Evolutionary conservation across 2,113 vertebrate species (phyloP).

Genomic region (Tetraodon nigroviridis): DNA sequence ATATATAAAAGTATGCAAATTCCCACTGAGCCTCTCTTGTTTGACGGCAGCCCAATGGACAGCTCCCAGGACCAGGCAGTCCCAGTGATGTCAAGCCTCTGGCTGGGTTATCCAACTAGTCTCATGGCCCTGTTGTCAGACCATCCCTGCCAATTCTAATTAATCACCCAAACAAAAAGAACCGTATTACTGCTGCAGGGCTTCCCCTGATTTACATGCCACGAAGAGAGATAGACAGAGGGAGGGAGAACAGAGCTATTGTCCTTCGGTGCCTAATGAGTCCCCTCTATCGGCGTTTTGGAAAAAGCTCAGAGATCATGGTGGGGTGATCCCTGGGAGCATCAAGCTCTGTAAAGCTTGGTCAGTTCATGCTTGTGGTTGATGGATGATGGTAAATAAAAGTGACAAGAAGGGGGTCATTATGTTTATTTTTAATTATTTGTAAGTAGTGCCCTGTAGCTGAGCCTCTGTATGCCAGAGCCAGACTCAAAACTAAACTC

Average conservation of each 20-base stretch:
- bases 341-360: conserved; percentile 14
- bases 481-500: not conserved
- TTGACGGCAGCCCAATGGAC: conserved; percentile 26
- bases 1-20: conserved; percentile 25
- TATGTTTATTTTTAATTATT: not conserved
- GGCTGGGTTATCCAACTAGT: conserved; percentile 28
- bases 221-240: conserved; percentile 37
- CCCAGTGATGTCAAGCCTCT: conserved; percentile 22
- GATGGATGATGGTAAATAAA: conserved; percentile 45
- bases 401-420: conserved; percentile 41
- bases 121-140: conserved; percentile 24
- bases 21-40: conserved; percentile 41
- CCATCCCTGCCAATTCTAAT: conserved; percentile 61
- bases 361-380: conserved; percentile 46
- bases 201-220: conserved; percentile 62
- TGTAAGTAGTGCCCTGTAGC: conserved; percentile 20
- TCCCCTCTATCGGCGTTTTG: conserved; percentile 34
- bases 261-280: conserved; percentile 44
- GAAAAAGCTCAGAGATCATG: conserved; percentile 35
- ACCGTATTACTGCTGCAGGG: conserved; percentile 48
- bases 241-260: conserved; percentile 51
- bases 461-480: conserved; percentile 25
- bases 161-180: conserved; percentile 67
- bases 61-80: conserved; percentile 18
- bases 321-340: conserved; percentile 30